Evolutionary conservation across 2,797 vertebrate species (phyloP), one percentile per base, ranked within the genome.

Genomic region (Danio albolineatus): DNA sequence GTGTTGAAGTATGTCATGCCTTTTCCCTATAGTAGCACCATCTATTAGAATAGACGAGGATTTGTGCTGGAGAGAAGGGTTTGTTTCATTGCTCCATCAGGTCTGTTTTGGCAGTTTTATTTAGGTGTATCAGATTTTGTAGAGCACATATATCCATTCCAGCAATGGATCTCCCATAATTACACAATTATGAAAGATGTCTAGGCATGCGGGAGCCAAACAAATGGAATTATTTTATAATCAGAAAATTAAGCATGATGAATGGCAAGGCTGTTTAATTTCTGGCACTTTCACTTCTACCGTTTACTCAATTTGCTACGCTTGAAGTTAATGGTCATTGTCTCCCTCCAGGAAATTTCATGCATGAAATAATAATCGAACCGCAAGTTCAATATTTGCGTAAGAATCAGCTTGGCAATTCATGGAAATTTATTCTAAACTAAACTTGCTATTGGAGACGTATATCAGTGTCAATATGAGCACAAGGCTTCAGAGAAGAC

Each of bases 331-430:
- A 41, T 64, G 48, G 4, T 38, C 21, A 38, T 36, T 44, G 39
- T 46, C 9, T 46, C 10, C 56, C 14, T 76, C 65, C 9, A 70
- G 66, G n/a, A 53, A 17, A 39, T 13, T 53, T 53, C 16, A 53
- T 53, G 28, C 13, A 21, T 19, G 21, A 67, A 38, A 44, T 17
- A 49, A 77, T 69, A 49, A 78, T 21, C 7, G 4, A 60, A 78
- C 38, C 0, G 2, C 8, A 4, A 49, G 28, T 48, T 28, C 41
- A 60, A 70, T 60, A 69, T 41, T 70, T 21, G 44, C 8, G 5
- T 41, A 49, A 16, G 21, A 49, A 16, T 36, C n/a, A n/a, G 13
- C 53, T 36, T 38, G 61, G 49, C 44, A n/a, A 66, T 17, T 59
- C 4, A 69, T 41, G 46, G 46, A 60, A 48, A 57, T 39, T 5